Conservation (phyloP, 2,113 vertebrate species). For the Eurystomus gularis region DNA sequence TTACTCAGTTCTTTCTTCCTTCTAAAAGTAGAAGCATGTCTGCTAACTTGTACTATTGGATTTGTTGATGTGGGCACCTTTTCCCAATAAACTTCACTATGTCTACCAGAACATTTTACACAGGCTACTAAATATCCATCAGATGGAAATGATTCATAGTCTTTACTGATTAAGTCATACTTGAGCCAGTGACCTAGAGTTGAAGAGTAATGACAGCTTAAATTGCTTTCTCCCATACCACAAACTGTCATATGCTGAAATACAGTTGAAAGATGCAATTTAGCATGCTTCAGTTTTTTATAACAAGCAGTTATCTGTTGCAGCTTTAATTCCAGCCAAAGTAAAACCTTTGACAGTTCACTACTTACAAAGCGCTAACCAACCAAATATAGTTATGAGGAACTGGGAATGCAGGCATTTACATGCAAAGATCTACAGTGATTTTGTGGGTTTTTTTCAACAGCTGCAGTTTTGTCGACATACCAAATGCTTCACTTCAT, state of each 20-base stretch:
- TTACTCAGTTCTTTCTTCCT: neutral
- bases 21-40: neutral
- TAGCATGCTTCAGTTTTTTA: neutral
- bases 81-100: constrained; percentile 16
- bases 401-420: neutral
- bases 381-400: neutral
- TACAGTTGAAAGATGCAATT: neutral
- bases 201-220: constrained; percentile 32
- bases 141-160: constrained; percentile 38
- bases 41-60: constrained; percentile 33
- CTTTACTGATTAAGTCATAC: constrained; percentile 48
- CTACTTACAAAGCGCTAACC: neutral
- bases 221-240: constrained; percentile 5
- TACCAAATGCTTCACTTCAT: constrained; percentile 45
- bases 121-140: constrained; percentile 31
- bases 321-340: neutral
- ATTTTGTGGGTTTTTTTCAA: constrained; percentile 26
- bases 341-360: constrained; percentile 1
- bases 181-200: constrained; percentile 37
- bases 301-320: constrained; percentile 17
- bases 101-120: constrained; percentile 10
- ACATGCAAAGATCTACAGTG: constrained; percentile 32
- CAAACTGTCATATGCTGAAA: constrained; percentile 1
- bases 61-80: constrained; percentile 27
- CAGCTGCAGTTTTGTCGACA: constrained; percentile 16